Base-by-base conservation (phyloP, 2,797 vertebrate species). In the Sitta carolinensis region DNA sequence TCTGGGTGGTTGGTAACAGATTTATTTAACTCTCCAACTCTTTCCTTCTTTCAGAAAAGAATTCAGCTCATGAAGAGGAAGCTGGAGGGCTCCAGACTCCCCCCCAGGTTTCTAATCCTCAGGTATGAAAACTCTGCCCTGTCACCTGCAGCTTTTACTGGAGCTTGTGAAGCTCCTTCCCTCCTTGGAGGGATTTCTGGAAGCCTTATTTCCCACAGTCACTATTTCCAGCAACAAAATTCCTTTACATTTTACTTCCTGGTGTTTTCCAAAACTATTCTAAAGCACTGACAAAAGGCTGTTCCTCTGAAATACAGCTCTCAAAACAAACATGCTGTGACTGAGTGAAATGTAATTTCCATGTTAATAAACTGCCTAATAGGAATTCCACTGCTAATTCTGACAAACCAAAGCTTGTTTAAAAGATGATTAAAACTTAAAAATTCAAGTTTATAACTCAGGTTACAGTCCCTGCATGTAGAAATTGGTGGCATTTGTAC, bases 41-140 rank as follows among this genome's bases (percentile, higher is more conserved):
- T n/a, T 61, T 26, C 8, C 26, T 21, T 61, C 54, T 84, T 36
- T 26, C 43, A 98, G 98, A 91, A 61, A 57, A 87, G 57, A 76
- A 14, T 77, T 79, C 96, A 55, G 5, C 79, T 85, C 73, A 40
- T 86, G 68, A 94, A 17, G 94, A 96, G 48, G 91, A 93, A 32
- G 79, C 92, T 91, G 95, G 93, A 91, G 86, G 78, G 87, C 86
- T 27, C 16, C 88, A 66, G 54, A 89, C 86, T 62, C 47, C 74
- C 25, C 34, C 45, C 17, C n/a, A 2, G 34, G 7, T 84, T 93
- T 90, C 92, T 67, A 92, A 74, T 69, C 95, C 85, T 89, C 97
- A 98, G 98, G 98, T 98, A 97, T 45, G 95, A 93, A 84, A 42
- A n/a, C 82, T 48, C 4, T 36, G 17, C 57, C 30, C 36, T 36